These are phyloP conservation scores for Rhinella marina DNA, from an alignment of 2,797 vertebrate genomes.

Conservation along the genomic window DNA sequence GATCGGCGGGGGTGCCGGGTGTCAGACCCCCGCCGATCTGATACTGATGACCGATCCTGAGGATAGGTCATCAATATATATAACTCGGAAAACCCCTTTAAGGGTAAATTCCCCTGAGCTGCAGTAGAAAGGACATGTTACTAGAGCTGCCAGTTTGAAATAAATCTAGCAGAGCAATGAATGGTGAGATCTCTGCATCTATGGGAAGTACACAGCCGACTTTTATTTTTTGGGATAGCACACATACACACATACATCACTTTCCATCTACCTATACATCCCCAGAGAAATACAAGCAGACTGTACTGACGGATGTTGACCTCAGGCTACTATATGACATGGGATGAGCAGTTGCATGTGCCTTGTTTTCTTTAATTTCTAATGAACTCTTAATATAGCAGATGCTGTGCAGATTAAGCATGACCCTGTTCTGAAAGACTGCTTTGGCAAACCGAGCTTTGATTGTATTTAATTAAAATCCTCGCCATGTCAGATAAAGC, in stretches of 20 bases:
- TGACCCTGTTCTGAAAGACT: slow-evolving; percentile 26
- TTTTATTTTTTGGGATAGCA: too few relatives aligned
- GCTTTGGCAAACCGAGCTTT: slow-evolving; percentile 38
- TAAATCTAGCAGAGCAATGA: too few relatives aligned
- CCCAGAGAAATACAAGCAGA: background rate
- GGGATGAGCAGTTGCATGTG: slow-evolving; percentile 34
- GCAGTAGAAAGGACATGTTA: too few relatives aligned
- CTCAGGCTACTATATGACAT: background rate
- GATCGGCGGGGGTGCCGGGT: too few relatives aligned
- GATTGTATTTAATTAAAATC: slow-evolving; percentile 53
- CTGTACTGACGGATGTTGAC: background rate
- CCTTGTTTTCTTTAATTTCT: slow-evolving; percentile 50
- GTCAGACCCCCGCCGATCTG: too few relatives aligned
- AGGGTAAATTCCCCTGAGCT: too few relatives aligned
- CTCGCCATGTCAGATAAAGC: background rate
- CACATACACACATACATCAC: background rate
- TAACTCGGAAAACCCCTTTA: too few relatives aligned
- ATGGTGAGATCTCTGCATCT: too few relatives aligned
- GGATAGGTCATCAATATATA: too few relatives aligned
- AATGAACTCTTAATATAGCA: slow-evolving; percentile 46
- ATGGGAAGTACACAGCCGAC: too few relatives aligned
- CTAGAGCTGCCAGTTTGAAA: too few relatives aligned
- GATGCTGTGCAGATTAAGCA: slow-evolving; percentile 28
- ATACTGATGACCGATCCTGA: too few relatives aligned
- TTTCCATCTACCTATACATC: background rate